Base-by-base conservation (phyloP, 2,113 vertebrate species). In the Apistogramma diplotaenia region DNA sequence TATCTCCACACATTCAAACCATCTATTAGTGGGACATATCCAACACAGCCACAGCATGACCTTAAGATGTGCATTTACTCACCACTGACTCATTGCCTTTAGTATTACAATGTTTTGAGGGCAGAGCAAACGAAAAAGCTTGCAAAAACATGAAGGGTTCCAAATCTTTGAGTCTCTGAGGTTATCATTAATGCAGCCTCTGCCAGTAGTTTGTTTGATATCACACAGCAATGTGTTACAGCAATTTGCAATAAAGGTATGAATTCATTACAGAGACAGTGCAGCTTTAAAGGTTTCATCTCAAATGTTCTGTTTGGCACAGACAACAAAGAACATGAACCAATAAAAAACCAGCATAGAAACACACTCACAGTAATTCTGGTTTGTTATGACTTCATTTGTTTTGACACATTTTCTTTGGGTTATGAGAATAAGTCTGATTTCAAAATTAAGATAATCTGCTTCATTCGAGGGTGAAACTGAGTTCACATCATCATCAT, bases 61-160 rank as follows among this genome's bases (percentile, higher is more conserved):
- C 81, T 80, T 18, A 75, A 73, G 67, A 78, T 84, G 56, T 74
- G 27, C 58, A 73, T 79, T 72, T 56, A 49, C 56, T 87, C 49
- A 78, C 19, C 58, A 6, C 6, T 60, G 62, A 74, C 49, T 81
- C 60, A 65, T 25, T 59, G 78, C 74, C 75, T 40, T 70, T 55
- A 57, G 58, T 27, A 27, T 23, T 13, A 73, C 37, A 81, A 49
- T 27, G 58, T 29, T 77, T 15, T 76, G 31, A 37, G 12, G 18
- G 33, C 31, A 58, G 60, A 57, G 49, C 51, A 77, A 74, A 55
- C 29, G 1, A 43, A 15, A 51, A 77, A 74, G 6, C 21, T 49
- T 49, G 51, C 65, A 79, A 74, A 78, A 84, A 61, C 53, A 33
- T 16, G 23, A 5, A 31, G 60, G 23, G 8, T 51, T 74, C 55